These are phyloP conservation scores for Hecatera dysodea DNA, from an alignment of 2,888 invertebrate genomes.

Conservation along the genomic window DNA sequence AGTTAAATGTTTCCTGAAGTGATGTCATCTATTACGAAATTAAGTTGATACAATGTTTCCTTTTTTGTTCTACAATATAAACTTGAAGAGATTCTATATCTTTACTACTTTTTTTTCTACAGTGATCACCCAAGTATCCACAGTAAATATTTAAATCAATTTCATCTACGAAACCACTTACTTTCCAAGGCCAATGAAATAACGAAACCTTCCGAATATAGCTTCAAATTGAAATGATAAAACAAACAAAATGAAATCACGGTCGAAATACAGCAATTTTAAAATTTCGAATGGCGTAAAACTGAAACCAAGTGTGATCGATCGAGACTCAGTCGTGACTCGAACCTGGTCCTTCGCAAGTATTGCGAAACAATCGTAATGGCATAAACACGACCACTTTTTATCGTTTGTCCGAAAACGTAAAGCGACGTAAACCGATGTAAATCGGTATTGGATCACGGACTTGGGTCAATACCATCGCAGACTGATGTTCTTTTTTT, in stretches of 20 bases:
- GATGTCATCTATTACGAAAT: conserved; percentile 32
- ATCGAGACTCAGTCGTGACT: conserved; percentile 66
- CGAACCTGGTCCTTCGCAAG: conserved; percentile 65
- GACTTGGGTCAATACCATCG: conserved; percentile 62
- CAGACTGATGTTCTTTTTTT: conserved; percentile 46
- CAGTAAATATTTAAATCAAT: conserved; percentile 28
- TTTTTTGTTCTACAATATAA: background rate
- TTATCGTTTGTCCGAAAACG: conserved; percentile 51
- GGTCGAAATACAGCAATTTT: conserved; percentile 52
- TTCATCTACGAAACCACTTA: conserved; percentile 16
- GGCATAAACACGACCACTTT: conserved; percentile 67
- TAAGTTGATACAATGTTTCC: background rate
- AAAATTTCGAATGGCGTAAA: conserved; percentile 68
- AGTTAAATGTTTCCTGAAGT: conserved; percentile 44
- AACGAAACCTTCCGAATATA: conserved; percentile 37
- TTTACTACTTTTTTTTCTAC: background rate
- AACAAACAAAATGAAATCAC: conserved; percentile 46
- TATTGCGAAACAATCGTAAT: conserved; percentile 67
- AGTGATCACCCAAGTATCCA: background rate
- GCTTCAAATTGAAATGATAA: conserved; percentile 37
- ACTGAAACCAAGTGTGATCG: conserved; percentile 67
- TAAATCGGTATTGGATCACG: conserved; percentile 64
- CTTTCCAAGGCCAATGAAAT: conserved; percentile 42
- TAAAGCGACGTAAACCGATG: conserved; percentile 32
- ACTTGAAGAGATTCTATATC: background rate